Conservation (phyloP, 2,113 vertebrate species). For the Rana temporaria region DNA sequence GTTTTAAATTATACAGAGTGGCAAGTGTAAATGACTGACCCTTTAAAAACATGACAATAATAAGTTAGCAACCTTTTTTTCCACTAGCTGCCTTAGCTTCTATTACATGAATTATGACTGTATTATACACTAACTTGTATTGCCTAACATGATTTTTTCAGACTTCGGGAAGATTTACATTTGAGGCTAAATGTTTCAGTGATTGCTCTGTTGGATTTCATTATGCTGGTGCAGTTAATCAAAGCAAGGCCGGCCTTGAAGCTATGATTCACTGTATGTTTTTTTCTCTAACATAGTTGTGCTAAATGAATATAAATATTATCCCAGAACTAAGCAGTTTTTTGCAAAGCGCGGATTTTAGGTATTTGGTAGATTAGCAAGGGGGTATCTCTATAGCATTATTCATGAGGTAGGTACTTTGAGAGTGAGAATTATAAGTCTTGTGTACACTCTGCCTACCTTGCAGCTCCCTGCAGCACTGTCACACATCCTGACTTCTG, state of each 20-base stretch:
- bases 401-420: too few species aligned
- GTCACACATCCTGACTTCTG: too few species aligned
- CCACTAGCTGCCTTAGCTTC: conserved; percentile 66
- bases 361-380: too few species aligned
- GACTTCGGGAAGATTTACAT: conserved; percentile 85
- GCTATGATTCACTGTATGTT: conserved; percentile 75
- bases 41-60: conserved; percentile 76
- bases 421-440: too few species aligned
- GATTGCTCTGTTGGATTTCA: conserved; percentile 84
- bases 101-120: conserved; percentile 74
- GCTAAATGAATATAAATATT: conserved; percentile 77
- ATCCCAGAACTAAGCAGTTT: conserved; percentile 69
- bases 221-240: conserved; percentile 80
- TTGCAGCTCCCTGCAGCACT: too few species aligned
- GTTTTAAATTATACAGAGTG: conserved; percentile 76
- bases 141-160: conserved; percentile 69
- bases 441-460: too few species aligned
- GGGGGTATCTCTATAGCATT: too few species aligned
- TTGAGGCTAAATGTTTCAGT: conserved; percentile 81
- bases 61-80: conserved; percentile 74
- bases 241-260: conserved; percentile 77
- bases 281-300: conserved; percentile 73
- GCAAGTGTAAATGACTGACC: conserved; percentile 76
- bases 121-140: conserved; percentile 73
- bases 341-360: conserved; percentile 60